Base-by-base conservation (phyloP, 2,888 invertebrate species). In the Hyposoter didymator region DNA sequence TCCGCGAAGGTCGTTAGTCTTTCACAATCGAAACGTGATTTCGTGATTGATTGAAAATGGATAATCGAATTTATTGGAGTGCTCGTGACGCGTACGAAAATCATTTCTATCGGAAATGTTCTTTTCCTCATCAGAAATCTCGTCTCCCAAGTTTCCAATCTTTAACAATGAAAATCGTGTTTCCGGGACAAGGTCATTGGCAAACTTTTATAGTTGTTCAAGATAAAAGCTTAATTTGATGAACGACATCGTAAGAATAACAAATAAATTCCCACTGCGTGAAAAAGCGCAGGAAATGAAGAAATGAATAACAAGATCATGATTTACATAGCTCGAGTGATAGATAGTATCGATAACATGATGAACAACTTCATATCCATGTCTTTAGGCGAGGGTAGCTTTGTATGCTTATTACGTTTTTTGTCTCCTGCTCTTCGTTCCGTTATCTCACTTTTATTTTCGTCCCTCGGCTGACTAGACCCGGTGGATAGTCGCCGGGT, bases 11-110 rank as follows among this genome's bases (percentile, higher is more conserved):
- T 81, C 84, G 81, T 84, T 84, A 78, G 81, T 39, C 39, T 39
- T 32, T 12, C 22, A 81, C 81, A 73, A 81, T 78, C 73, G 81
- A 59, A 73, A 78, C 62, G 81, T 67, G 81, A 81, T 81, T 78
- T 62, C 76, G 59, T 78, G 84, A 81, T 84, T 76, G 52, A 84
- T 84, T 49, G 84, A 84, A 74, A 59, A 81, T 73, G 62, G 78
- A 74, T 43, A 78, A 81, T 81, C 78, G 69, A 73, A 81, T 84
- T 78, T 73, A 78, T 81, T 67, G 62, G 73, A 84, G 66, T 62
- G 59, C 78, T 76, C 66, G 52, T 4, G 55, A 22, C 66, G 19
- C 69, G 76, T 72, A 8, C 22, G 55, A 32, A 5, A 59, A 59
- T 59, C 22, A 59, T 59, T 59, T 14, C 28, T 7, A 55, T 55